Percentiles rank a stretch among this genome's conserved stretches.
Conservation (phyloP, 2,113 vertebrate genomes). For the Anas platyrhynchos region DNA sequence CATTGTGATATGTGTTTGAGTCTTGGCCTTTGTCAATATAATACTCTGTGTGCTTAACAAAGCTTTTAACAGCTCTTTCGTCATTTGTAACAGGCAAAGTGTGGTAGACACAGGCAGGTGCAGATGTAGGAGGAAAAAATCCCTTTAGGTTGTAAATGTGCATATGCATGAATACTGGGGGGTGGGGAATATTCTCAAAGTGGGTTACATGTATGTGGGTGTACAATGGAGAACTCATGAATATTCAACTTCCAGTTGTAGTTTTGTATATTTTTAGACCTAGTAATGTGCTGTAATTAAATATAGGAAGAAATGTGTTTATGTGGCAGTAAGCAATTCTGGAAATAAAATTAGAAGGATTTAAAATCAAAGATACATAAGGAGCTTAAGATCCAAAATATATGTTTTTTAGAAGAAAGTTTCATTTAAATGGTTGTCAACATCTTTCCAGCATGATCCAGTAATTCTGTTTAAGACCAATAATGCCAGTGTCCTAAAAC, state of each 20-base stretch:
- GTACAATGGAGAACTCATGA: neutral
- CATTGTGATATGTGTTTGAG: accelerated
- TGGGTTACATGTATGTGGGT: neutral
- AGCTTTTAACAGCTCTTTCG: neutral
- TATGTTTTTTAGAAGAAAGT: neutral
- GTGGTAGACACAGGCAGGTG: neutral
- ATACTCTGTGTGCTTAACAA: neutral
- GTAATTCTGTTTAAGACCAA: conserved; percentile 18
- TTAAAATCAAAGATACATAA: neutral
- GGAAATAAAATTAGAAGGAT: neutral
- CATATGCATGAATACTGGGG: neutral
- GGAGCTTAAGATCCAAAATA: neutral
- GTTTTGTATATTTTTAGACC: neutral
- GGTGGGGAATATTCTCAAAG: neutral
- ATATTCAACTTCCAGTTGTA: conserved; percentile 3
- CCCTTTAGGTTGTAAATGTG: neutral
- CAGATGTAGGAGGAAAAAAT: neutral
- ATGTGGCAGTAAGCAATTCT: neutral
- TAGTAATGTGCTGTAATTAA: neutral
- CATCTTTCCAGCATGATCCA: neutral
- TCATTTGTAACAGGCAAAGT: neutral
- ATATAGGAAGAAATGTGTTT: neutral
- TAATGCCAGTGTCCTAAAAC: conserved; percentile 4
- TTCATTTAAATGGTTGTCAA: neutral
- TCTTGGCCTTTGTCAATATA: neutral